Evolutionary conservation across 2,797 vertebrate genomes (phyloP).

Genomic region (Amblyraja radiata): DNA sequence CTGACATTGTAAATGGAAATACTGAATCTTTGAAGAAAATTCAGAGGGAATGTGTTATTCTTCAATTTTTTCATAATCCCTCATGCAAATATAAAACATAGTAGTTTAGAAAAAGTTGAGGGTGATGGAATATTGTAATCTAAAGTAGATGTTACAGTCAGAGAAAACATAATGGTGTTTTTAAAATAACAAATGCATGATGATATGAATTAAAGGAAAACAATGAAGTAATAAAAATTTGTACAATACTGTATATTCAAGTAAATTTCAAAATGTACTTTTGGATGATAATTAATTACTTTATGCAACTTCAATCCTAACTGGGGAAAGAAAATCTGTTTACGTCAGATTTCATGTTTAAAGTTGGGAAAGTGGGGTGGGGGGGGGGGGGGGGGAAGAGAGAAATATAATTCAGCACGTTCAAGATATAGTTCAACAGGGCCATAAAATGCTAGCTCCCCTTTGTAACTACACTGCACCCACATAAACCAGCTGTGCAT

Average conservation of each 20-base stretch:
- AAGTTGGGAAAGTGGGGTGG: no score
- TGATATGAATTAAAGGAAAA: no score
- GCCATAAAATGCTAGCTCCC: background rate
- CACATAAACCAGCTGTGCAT: constrained; percentile 17
- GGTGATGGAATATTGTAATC: background rate
- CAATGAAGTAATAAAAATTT: no score
- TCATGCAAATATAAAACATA: background rate
- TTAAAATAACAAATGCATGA: no score
- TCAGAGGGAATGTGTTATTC: background rate
- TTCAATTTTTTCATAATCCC: background rate
- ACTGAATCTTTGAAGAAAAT: background rate
- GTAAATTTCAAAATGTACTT: background rate
- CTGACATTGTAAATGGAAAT: no score
- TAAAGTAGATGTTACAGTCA: background rate
- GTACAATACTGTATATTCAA: background rate
- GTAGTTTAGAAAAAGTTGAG: background rate
- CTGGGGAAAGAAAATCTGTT: background rate
- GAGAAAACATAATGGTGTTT: background rate
- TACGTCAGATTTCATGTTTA: background rate
- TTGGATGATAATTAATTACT: background rate
- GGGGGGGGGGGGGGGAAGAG: no score
- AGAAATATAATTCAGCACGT: background rate
- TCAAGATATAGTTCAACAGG: background rate
- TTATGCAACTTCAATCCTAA: background rate
- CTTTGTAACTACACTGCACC: background rate